Evolutionary conservation across 2,888 invertebrate genomes (phyloP).

Genomic region (Syrista parreyssii): DNA sequence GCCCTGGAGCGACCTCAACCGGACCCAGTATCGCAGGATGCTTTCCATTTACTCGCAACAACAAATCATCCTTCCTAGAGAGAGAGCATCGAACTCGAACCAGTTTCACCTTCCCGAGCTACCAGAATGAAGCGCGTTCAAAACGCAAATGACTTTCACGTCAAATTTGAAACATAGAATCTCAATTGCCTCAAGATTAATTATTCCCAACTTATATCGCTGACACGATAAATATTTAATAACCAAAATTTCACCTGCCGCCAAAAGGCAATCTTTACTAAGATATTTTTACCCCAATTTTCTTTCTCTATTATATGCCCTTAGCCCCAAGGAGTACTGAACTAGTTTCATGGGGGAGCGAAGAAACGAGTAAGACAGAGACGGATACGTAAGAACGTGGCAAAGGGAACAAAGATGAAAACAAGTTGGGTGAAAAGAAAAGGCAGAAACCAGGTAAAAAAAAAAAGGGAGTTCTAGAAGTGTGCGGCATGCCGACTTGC

Average conservation of each 20-base stretch:
- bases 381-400: background rate
- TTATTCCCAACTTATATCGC: background rate
- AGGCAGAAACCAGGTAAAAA: background rate
- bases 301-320: background rate
- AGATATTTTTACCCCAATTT: background rate
- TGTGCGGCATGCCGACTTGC: background rate
- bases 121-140: background rate
- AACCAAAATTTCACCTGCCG: background rate
- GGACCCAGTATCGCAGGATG: constrained; percentile 33
- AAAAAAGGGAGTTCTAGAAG: background rate
- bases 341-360: background rate
- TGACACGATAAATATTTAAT: background rate
- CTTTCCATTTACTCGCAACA: constrained; percentile 49
- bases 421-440: background rate
- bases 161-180: background rate
- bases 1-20: background rate
- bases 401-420: background rate
- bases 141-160: background rate
- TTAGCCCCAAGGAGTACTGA: background rate
- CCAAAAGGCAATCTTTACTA: background rate
- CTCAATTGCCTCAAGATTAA: background rate
- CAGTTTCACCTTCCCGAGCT: constrained; percentile 25
- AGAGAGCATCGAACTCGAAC: constrained; percentile 29
- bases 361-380: background rate
- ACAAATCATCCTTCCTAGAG: constrained; percentile 30